Evolutionary conservation across 2,888 invertebrate species (phyloP), one percentile per base, ranked within the genome.

Genomic region (Spisula subtruncata): DNA sequence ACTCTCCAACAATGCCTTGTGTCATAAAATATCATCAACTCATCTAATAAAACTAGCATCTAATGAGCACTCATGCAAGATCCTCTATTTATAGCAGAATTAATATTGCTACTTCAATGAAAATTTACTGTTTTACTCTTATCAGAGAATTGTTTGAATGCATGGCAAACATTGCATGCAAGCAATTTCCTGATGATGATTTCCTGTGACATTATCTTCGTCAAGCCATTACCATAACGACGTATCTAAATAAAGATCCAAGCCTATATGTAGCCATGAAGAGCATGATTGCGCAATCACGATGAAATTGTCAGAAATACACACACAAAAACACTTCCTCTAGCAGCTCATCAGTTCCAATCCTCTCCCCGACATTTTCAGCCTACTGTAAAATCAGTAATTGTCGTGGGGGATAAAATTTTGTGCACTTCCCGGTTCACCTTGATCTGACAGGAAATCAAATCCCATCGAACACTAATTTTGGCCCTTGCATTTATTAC

Each of bases 241-340:
- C 60, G 25, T 66, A 25, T 66, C 60, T 66, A 66, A 66, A 66
- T 66, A 66, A 66, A 66, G 60, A 66, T 66, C 60, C 25, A 66
- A 66, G 60, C 60, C n/a, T 66, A 66, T 25, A n/a, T 66, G 60
- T n/a, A 66, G 5, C 60, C 20, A 66, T 66, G n/a, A 0, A 8
- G 25, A 66, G 60, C 10, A 66, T 66, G 60, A 66, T 66, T 66
- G 60, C 60, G 25, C 60, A 66, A 66, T 66, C 60, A 66, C 1
- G 60, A 25, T 66, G 60, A 66, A 66, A 66, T 66, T 25, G 8
- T 10, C 60, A 66, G 25, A 6, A 10, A 66, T 12, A n/a, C 60
- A 66, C 20, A 25, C 60, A 66, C n/a, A 25, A n/a, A 25, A 66
- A 66, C 60, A 6, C n/a, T 66, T 41, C 41, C 41, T 66, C 25